Base-by-base conservation (phyloP, 1,140 invertebrate species). In the Tachypleus tridentatus region DNA sequence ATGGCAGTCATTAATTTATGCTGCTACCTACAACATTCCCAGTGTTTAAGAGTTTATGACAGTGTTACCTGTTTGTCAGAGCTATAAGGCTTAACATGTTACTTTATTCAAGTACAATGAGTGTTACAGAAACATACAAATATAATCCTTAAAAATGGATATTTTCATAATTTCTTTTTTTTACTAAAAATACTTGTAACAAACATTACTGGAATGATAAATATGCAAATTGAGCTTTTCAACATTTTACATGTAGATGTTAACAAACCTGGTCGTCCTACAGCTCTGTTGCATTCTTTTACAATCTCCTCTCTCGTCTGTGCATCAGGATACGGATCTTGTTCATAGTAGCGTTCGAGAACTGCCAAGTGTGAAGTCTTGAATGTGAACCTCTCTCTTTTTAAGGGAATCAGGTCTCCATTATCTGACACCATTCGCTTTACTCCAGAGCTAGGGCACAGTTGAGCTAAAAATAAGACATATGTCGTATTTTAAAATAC, bases 381-480 rank as follows among this genome's bases (percentile, higher is more conserved):
- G 67, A 79, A 79, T 52, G 76, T 77, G 64, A 79, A 79, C 9
- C 78, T 66, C 61, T 78, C 77, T 49, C 78, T 67, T 64, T 73
- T 73, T 29, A 73, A 60, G 50, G 72, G 72, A 60, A 73, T 72
- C 61, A 73, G 64, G 66, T 73, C 72, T 49, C 72, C 72, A 49
- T 63, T 71, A 53, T 73, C 72, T 49, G 71, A 71, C 7, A 71
- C 69, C 70, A 71, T 71, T 5, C 70, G 54, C 52, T 71, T 71
- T 47, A 71, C 69, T 9, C 70, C 70, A 53, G 70, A 70, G 57
- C 70, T 71, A 5, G 70, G 70, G 62, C 70, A 71, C 8, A 71
- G 58, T 64, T 71, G 70, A 64, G 70, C 70, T 71, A 58, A 9
- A 63, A 63, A 69, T 29, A 29, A 29, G 29, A 29, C n/a, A n/a